Evolutionary conservation across 2,888 invertebrate genomes (phyloP).

Genomic region (Sycophila texana): DNA sequence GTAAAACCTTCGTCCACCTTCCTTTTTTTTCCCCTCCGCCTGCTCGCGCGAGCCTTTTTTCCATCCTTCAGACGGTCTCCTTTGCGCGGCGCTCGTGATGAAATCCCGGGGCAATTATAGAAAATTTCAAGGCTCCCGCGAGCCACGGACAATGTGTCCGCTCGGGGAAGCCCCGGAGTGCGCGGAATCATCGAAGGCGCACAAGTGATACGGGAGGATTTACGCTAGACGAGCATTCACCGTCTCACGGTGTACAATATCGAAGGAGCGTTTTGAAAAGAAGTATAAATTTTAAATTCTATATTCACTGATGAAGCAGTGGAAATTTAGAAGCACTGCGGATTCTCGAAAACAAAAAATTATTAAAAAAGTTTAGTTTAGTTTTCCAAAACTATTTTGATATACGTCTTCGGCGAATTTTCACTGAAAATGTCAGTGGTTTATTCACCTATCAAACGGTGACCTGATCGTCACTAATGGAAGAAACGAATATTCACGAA

Average conservation of each 20-base stretch:
- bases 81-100: conserved; percentile 59
- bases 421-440: not conserved
- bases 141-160: conserved; percentile 51
- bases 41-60: conserved; percentile 18
- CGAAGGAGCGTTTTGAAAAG: conserved; percentile 9
- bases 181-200: not conserved
- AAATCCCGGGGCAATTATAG: conserved; percentile 66
- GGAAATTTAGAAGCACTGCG: too few species aligned
- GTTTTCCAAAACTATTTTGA: too few species aligned
- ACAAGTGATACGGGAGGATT: not conserved
- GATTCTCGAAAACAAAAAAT: too few species aligned
- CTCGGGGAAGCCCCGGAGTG: not conserved
- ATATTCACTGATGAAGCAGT: too few species aligned
- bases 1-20: conserved; percentile 51
- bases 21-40: conserved; percentile 42
- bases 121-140: conserved; percentile 65
- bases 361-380: too few species aligned
- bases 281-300: too few species aligned
- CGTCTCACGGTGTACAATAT: conserved; percentile 18
- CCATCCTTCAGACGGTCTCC: too few species aligned
- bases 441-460: too few species aligned
- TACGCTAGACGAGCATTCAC: conserved; percentile 18
- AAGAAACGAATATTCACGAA: too few species aligned
- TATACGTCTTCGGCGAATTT: conserved; percentile 3
- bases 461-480: too few species aligned